Base-by-base conservation (phyloP, 1,140 invertebrate species). In the Archegozetes longisetosus region DNA sequence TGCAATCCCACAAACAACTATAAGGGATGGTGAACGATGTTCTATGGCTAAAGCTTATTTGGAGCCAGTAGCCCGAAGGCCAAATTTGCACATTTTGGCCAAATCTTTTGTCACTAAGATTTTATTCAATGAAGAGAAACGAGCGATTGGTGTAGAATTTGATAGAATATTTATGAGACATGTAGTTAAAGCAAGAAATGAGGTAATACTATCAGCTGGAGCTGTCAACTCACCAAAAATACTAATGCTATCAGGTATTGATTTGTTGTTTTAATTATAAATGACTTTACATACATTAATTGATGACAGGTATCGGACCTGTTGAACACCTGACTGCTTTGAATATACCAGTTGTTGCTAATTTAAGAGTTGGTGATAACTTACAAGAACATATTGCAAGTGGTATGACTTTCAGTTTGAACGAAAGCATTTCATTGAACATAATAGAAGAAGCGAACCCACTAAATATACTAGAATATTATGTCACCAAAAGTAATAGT, bases 311-410 rank as follows among this genome's bases (percentile, higher is more conserved):
- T n/a, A n/a, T n/a, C n/a, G n/a, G n/a, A n/a, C n/a, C n/a, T n/a
- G n/a, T n/a, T n/a, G n/a, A n/a, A n/a, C n/a, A n/a, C n/a, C n/a
- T n/a, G n/a, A n/a, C n/a, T n/a, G n/a, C n/a, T 80, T 79, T 61
- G 94, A 98, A 70, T 98, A 96, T 70, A 87, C 97, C 67, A 75
- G 77, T 2, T 98, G 94, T 94, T 88, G 90, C 68, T n/a, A n/a
- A n/a, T n/a, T n/a, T n/a, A n/a, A n/a, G n/a, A n/a, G 73, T 76
- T 14, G 74, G 74, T 2, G 63, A 70, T 51, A 75, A 75, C 63
- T 64, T 76, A 2, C 71, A 73, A 62, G 74, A 76, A 63, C 73
- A 75, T 62, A 50, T 64, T 14, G 60, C 61, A 20, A 47, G 26
- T 26, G 56, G 51, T 22, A 3, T 64, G 1, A 61, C 53, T 22